Conservation (phyloP, 2,113 vertebrate species). For the Melanerpes aurifrons region DNA sequence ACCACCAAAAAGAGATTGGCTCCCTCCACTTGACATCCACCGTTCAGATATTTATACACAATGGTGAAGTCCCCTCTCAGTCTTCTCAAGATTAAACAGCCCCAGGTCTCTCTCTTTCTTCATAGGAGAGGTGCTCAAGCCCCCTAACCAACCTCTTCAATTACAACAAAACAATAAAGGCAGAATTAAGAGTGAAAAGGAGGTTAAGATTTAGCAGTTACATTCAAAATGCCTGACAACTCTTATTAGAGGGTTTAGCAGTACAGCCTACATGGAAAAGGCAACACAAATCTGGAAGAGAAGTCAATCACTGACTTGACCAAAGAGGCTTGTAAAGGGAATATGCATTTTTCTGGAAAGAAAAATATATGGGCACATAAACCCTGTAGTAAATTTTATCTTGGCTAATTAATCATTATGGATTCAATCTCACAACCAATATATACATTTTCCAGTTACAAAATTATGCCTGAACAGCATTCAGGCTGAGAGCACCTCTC, state of each 20-base stretch:
- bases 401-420: slow-evolving; percentile 42
- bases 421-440: slow-evolving; percentile 44
- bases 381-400: slow-evolving; percentile 20
- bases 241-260: slow-evolving; percentile 2
- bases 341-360: slow-evolving; percentile 4
- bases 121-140: too few relatives aligned
- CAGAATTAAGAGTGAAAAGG: slow-evolving; percentile 52
- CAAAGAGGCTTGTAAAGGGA: slow-evolving; percentile 18
- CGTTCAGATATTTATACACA: too few relatives aligned
- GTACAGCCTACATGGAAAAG: neutral
- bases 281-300: slow-evolving; percentile 1
- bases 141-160: neutral
- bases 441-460: slow-evolving; percentile 32
- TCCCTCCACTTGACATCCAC: too few relatives aligned
- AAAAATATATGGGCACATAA: slow-evolving; percentile 8
- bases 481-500: neutral
- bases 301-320: slow-evolving; percentile 33
- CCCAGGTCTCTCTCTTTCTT: too few relatives aligned
- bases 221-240: slow-evolving; percentile 23
- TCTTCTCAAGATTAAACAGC: too few relatives aligned
- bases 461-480: neutral
- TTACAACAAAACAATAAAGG: slow-evolving; percentile 54
- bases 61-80: too few relatives aligned
- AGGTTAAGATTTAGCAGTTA: slow-evolving; percentile 65
- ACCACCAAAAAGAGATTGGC: too few relatives aligned